Percentiles rank a stretch among this genome's conserved stretches.
phyloP scores from a whole-genome alignment of 2,888 invertebrate species.

The Didymodactylos carnosus region DNA sequence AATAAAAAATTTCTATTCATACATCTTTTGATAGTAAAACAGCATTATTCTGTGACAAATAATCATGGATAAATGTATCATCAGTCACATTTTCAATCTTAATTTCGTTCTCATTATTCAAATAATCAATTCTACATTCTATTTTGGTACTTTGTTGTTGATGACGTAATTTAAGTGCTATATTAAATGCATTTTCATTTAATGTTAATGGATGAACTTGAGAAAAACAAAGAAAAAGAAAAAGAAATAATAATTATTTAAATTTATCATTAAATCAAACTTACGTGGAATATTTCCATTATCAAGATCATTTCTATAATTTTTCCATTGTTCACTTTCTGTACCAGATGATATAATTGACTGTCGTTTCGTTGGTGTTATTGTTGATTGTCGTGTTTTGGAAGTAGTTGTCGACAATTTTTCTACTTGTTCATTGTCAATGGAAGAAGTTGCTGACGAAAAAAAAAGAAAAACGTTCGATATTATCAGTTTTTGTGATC shows the following conservation, averaged over 20 bases:
- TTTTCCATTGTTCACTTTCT: neutral
- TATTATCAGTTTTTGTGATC: too few relatives aligned
- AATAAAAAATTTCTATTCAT: neutral
- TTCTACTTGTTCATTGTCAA: too few relatives aligned
- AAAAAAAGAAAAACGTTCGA: too few relatives aligned
- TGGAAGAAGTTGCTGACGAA: too few relatives aligned
- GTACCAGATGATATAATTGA: neutral
- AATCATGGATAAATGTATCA: too few relatives aligned
- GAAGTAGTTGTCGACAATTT: too few relatives aligned
- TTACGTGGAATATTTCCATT: neutral
- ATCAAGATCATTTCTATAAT: neutral
- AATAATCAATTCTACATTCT: neutral
- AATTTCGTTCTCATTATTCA: neutral
- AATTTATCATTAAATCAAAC: neutral
- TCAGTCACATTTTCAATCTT: neutral
- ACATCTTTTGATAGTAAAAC: neutral
- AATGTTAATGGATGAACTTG: neutral
- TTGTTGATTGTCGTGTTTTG: too few relatives aligned
- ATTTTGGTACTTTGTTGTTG: neutral
- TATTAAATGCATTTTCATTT: neutral
- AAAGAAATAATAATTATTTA: neutral
- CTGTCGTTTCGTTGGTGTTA: neutral
- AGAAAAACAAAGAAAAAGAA: neutral
- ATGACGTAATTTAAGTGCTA: neutral
- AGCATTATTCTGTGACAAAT: too few relatives aligned